Conservation (phyloP, 2,113 vertebrate species). For the Eulacestoma nigropectus region DNA sequence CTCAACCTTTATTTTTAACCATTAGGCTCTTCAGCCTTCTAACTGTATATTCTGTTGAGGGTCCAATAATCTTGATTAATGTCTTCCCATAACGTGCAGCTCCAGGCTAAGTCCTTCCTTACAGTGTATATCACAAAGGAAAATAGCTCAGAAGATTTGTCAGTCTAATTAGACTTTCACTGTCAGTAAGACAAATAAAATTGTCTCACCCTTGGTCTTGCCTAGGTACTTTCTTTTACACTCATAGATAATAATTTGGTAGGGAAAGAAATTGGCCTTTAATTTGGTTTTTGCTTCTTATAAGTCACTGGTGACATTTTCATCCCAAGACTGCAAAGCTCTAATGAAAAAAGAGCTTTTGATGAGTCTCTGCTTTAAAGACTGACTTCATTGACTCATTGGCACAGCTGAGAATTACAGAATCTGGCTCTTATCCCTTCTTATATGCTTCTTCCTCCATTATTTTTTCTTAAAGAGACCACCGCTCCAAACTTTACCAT, state of each 20-base stretch:
- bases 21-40: constrained; percentile 23
- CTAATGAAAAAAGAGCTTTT: constrained; percentile 19
- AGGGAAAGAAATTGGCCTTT: constrained; percentile 49
- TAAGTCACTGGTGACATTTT: constrained; percentile 61
- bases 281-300: constrained; percentile 60
- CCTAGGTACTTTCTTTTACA: constrained; percentile 49
- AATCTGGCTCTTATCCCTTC: background rate
- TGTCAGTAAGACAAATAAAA: constrained; percentile 68
- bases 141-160: constrained; percentile 67
- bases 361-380: constrained; percentile 9
- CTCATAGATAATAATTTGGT: constrained; percentile 55
- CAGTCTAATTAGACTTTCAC: constrained; percentile 73
- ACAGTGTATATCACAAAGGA: constrained; percentile 56
- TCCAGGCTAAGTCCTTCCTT: constrained; percentile 60
- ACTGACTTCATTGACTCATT: background rate
- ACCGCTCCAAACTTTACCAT: background rate
- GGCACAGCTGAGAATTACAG: background rate
- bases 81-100: constrained; percentile 54
- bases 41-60: constrained; percentile 56
- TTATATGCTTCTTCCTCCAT: background rate
- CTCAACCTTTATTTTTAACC: constrained; percentile 13
- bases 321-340: constrained; percentile 23
- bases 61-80: constrained; percentile 73
- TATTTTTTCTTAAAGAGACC: background rate
- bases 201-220: constrained; percentile 48